Conservation (phyloP, 2,113 vertebrate species). For the Gobio gobio region DNA sequence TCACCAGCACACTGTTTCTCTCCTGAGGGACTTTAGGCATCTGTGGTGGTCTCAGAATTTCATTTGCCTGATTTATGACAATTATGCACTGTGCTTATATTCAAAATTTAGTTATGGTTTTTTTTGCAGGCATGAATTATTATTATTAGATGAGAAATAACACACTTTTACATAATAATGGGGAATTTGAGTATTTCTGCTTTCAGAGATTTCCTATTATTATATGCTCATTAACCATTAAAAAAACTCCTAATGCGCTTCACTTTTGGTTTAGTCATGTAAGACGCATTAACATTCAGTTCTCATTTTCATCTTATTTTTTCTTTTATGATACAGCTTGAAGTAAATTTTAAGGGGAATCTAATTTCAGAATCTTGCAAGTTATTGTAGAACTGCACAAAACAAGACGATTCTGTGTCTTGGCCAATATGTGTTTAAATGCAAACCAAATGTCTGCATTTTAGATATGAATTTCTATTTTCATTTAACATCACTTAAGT, state of each 20-base stretch:
- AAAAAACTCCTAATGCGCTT: not conserved
- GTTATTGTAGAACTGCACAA: not conserved
- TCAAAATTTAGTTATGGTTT: not conserved
- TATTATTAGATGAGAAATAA: not conserved
- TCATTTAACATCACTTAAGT: too few relatives aligned
- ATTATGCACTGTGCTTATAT: not conserved
- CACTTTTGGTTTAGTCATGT: not conserved
- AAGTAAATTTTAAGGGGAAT: not conserved
- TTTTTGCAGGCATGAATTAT: slow-evolving; percentile 10
- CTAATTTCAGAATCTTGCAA: not conserved
- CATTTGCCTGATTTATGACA: slow-evolving; percentile 7
- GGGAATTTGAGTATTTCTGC: not conserved
- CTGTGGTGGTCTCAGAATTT: not conserved
- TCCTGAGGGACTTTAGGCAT: not conserved
- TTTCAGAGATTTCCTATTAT: not conserved
- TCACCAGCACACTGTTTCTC: not conserved
- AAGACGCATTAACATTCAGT: slow-evolving; percentile 1
- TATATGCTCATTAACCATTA: not conserved
- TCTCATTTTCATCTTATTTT: not conserved
- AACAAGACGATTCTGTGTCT: not conserved
- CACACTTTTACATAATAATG: not conserved
- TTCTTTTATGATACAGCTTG: not conserved
- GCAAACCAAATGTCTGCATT: not conserved
- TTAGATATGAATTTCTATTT: not conserved
- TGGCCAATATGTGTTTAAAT: not conserved